Evolutionary conservation across 2,888 invertebrate genomes (phyloP).

Genomic region (Drosophila meridionalis): DNA sequence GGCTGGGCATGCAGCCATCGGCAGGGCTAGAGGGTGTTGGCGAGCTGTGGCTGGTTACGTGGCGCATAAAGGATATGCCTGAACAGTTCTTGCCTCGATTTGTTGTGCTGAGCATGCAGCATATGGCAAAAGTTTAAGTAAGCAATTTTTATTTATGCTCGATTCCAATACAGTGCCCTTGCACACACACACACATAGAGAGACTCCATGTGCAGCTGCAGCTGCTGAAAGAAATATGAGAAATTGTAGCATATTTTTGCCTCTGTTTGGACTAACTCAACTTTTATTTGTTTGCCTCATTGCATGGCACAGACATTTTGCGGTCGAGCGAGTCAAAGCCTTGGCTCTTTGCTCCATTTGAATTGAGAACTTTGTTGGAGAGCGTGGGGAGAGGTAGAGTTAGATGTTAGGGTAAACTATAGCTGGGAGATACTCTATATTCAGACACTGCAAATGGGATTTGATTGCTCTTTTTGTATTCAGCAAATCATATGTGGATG

Average conservation of each 20-base stretch:
- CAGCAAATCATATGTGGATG: not conserved
- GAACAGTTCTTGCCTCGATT: conserved; percentile 53
- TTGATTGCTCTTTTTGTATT: not conserved
- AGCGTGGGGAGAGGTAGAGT: not conserved
- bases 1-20: not conserved
- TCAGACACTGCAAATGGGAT: not conserved
- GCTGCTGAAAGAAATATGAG: conserved; percentile 66
- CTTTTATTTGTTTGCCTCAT: conserved; percentile 79
- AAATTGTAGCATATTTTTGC: conserved; percentile 77
- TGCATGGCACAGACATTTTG: conserved; percentile 74
- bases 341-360: conserved; percentile 47
- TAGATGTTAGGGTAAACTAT: not conserved
- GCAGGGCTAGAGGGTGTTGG: not conserved
- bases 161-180: conserved; percentile 47
- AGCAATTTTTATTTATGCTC: conserved; percentile 75
- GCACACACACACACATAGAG: conserved; percentile 15
- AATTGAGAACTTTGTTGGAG: conserved; percentile 37
- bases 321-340: conserved; percentile 74
- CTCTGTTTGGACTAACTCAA: conserved; percentile 64
- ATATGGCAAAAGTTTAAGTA: conserved; percentile 78
- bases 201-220: conserved; percentile 26
- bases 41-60: conserved; percentile 39
- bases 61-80: conserved; percentile 64
- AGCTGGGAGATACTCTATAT: conserved; percentile 3
- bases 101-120: conserved; percentile 68